Evolutionary conservation across 2,113 vertebrate species (phyloP).

Genomic region (Columba janthina): DNA sequence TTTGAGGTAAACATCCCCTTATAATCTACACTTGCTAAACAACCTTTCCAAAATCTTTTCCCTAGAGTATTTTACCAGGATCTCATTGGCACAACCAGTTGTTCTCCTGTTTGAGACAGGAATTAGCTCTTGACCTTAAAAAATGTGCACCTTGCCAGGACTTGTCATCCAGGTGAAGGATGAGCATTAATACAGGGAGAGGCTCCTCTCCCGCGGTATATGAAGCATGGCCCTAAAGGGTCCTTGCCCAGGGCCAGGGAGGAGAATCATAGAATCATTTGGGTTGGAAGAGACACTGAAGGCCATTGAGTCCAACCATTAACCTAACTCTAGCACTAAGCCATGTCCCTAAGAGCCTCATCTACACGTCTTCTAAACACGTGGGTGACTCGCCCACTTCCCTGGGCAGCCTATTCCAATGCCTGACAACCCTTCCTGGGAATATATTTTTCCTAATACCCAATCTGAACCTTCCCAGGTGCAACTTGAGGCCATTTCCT

Average conservation of each 20-base stretch:
- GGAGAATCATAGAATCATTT: not conserved
- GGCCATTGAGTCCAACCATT: too few relatives aligned
- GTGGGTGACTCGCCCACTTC: too few relatives aligned
- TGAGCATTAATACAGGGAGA: not conserved
- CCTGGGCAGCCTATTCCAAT: too few relatives aligned
- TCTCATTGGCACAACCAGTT: not conserved
- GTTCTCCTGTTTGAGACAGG: not conserved
- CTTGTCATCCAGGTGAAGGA: not conserved
- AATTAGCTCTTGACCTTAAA: not conserved
- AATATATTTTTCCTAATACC: too few relatives aligned
- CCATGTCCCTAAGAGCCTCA: too few relatives aligned
- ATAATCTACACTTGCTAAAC: not conserved
- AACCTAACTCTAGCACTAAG: too few relatives aligned
- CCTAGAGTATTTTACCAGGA: not conserved
- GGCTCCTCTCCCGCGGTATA: not conserved
- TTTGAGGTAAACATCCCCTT: not conserved
- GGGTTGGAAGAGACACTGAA: too few relatives aligned
- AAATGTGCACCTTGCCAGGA: not conserved
- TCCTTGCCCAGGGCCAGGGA: fast-evolving
- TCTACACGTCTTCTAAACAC: too few relatives aligned
- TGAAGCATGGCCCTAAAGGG: not conserved
- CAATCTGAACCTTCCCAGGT: too few relatives aligned
- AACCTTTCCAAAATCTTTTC: not conserved
- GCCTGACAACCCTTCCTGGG: too few relatives aligned
- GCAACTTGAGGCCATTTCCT: too few relatives aligned